Evolutionary conservation across 1,140 invertebrate genomes (phyloP).

Genomic region (Caenorhabditis latens): DNA sequence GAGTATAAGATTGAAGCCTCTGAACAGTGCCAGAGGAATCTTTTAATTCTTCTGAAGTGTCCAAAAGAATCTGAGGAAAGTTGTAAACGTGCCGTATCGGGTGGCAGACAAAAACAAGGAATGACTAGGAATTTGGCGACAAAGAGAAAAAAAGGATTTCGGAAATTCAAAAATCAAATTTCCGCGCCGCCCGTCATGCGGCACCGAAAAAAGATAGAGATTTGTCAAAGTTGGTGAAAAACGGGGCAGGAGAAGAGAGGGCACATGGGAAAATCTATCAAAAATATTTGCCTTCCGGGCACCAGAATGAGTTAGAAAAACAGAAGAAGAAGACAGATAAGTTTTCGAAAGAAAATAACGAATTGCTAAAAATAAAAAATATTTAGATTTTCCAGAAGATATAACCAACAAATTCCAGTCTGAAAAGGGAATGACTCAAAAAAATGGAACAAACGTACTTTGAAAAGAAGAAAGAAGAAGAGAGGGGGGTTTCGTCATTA

Average conservation of each 20-base stretch:
- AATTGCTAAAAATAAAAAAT: not conserved
- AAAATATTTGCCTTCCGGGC: constrained; percentile 42
- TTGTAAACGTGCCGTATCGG: not conserved
- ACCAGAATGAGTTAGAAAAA: constrained; percentile 21
- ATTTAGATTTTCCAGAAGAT: not conserved
- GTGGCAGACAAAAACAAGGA: constrained; percentile 27
- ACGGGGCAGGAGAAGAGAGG: not conserved
- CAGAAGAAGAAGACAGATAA: constrained; percentile 13
- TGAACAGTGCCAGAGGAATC: no score
- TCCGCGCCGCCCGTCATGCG: constrained; percentile 36
- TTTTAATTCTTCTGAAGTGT: not conserved
- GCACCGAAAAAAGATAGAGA: constrained; percentile 44
- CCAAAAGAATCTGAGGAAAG: not conserved
- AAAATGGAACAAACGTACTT: constrained; percentile 1
- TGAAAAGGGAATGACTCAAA: not conserved
- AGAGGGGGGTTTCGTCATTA: not conserved
- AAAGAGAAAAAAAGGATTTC: constrained; percentile 30
- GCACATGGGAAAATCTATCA: constrained; percentile 45
- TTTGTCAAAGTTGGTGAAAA: constrained; percentile 49
- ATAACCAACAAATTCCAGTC: not conserved
- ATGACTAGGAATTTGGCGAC: not conserved
- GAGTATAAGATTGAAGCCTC: no score
- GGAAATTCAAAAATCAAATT: constrained; percentile 55
- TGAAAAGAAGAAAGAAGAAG: not conserved
- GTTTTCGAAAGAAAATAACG: not conserved